Conservation (phyloP, 2,113 vertebrate species). For the Hydrochoerus hydrochaeris region DNA sequence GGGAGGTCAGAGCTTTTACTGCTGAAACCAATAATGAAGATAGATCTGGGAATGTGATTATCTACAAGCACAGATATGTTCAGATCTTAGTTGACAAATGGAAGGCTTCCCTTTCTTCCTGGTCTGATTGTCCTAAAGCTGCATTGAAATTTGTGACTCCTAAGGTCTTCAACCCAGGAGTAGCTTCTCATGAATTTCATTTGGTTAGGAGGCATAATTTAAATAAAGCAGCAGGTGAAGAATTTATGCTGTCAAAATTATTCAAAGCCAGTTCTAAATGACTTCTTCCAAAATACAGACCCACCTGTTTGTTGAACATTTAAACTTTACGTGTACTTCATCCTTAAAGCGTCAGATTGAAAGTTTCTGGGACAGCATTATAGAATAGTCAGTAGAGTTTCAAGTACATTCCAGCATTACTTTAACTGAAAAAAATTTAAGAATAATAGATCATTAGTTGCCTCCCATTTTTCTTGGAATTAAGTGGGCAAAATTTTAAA, state of each 20-base stretch:
- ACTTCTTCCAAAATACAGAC: background rate
- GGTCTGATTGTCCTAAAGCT: background rate
- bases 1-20: background rate
- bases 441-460: slow-evolving; percentile 1
- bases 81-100: background rate
- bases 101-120: background rate
- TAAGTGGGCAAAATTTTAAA: background rate
- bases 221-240: slow-evolving; percentile 45
- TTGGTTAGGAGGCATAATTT: slow-evolving; percentile 36
- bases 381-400: background rate
- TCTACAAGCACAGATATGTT: background rate
- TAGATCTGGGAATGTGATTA: background rate
- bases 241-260: background rate
- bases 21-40: background rate
- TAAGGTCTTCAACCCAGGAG: background rate
- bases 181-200: background rate
- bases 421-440: background rate
- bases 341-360: background rate
- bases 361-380: slow-evolving; percentile 40
- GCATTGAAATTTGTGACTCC: background rate
- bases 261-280: slow-evolving; percentile 50
- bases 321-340: slow-evolving; percentile 30
- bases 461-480: background rate
- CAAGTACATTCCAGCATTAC: background rate
- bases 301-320: slow-evolving; percentile 16